Base-by-base conservation (phyloP, 2,797 vertebrate species). In the Brachyrhaphis roseni region DNA sequence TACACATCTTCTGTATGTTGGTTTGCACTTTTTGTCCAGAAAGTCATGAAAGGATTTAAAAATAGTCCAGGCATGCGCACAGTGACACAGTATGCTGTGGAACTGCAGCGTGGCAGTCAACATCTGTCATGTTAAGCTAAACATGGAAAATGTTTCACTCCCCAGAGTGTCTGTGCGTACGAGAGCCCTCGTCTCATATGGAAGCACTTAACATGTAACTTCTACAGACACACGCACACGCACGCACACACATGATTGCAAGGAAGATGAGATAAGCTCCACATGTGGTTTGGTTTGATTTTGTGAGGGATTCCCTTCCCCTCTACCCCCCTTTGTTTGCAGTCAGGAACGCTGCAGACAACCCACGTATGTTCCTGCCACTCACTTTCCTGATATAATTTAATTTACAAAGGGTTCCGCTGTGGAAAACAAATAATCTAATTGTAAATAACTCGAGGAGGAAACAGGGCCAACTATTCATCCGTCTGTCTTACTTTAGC, bases 121-220 rank as follows among this genome's bases (percentile, higher is more conserved):
- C 89, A 94, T 91, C 86, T 93, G 94, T 93, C 92, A 91, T 88
- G 90, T 91, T 92, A 90, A 92, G 82, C 82, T 92, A 92, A 93
- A 94, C 90, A 94, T 90, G 93, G 92, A 93, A 94, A 93, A 46
- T 88, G 84, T 91, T 82, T 88, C 57, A 74, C 79, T 88, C 75
- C 78, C 53, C 15, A 16, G 41, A 84, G 84, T 76, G 79, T 80
- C 36, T 85, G 34, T 47, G 72, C 18, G 12, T 31, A 43, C 26
- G n/a, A 10, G 20, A 77, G 62, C 75, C 39, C 75, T 36, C 57
- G 31, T 77, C 26, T 81, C 90, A 92, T 90, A 86, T 93, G 88
- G 89, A 89, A 88, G 72, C 73, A 78, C 80, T 90, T 90, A 88
- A 77, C 43, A 80, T 86, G 76, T 43, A 79, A 85, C 39, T 72